Evolutionary conservation across 2,113 vertebrate species (phyloP).

Genomic region (Sceloporus undulatus): DNA sequence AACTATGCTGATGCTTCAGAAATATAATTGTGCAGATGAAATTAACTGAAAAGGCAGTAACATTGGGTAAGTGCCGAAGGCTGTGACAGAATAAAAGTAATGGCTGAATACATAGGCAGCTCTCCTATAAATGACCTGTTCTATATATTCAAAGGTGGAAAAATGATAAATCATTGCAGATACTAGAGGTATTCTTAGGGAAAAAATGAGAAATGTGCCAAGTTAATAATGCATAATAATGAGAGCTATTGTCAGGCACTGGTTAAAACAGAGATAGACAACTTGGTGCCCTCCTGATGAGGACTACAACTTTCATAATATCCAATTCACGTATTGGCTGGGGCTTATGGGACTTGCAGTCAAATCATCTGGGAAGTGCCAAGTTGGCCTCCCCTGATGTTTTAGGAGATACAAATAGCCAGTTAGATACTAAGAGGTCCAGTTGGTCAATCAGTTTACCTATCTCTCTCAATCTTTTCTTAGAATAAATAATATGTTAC

Average conservation of each 20-base stretch:
- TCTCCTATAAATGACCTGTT: not conserved
- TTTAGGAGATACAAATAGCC: no score
- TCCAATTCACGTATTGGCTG: no score
- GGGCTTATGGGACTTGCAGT: no score
- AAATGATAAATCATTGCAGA: conserved; percentile 23
- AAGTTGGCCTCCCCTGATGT: no score
- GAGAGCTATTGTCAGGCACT: not conserved
- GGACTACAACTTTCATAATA: not conserved
- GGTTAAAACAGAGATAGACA: no score
- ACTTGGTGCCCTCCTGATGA: not conserved
- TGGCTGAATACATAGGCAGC: not conserved
- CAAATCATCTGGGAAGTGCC: no score
- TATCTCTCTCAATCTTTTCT: no score
- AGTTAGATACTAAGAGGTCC: no score
- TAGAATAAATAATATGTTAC: no score
- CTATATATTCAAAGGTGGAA: conserved; percentile 14
- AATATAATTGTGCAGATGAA: conserved; percentile 50
- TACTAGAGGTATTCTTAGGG: not conserved
- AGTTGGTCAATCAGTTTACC: no score
- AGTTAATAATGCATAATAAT: not conserved
- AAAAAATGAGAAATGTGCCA: not conserved
- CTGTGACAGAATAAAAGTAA: conserved; percentile 16
- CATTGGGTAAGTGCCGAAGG: not conserved
- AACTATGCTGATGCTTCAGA: conserved; percentile 49
- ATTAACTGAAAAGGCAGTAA: conserved; percentile 26